Percentiles rank a stretch among this genome's conserved stretches.
These are phyloP conservation scores for Rhynchonema sp. DNA, from an alignment of 2,888 invertebrate genomes.

Conservation along the genomic window DNA sequence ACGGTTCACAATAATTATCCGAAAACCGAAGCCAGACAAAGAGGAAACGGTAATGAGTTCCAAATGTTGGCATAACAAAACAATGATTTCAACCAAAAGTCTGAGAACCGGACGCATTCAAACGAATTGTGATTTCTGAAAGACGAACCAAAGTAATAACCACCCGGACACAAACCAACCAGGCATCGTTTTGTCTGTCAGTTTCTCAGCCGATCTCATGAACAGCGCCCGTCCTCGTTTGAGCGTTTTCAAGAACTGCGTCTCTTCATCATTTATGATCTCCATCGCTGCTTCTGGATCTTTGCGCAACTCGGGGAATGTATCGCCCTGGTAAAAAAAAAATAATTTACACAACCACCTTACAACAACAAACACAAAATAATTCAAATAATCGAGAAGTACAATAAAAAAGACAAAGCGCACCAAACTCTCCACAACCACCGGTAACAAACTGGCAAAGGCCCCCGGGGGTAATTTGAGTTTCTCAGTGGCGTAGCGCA, in stretches of 20 bases:
- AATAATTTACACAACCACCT: no score
- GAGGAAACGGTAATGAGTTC: no score
- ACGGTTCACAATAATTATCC: no score
- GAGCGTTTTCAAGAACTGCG: constrained; percentile 87
- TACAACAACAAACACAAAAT: background rate
- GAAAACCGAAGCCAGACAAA: no score
- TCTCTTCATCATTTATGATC: constrained; percentile 89
- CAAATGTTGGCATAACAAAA: no score
- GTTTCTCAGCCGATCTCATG: constrained; percentile 67
- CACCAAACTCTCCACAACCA: constrained; percentile 58
- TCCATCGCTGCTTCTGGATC: constrained; percentile 73
- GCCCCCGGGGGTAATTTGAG: constrained; percentile 83
- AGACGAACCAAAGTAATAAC: no score
- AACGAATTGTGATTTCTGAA: no score
- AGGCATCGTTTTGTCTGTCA: constrained; percentile 34
- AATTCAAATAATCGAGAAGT: background rate
- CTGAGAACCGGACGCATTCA: background rate
- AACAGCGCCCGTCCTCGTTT: constrained; percentile 68
- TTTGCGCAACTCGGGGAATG: constrained; percentile 49
- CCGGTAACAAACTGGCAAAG: constrained; percentile 67
- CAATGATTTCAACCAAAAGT: background rate
- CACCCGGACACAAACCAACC: background rate
- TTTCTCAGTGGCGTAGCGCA: constrained; percentile 89
- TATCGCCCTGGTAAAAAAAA: constrained; percentile 35
- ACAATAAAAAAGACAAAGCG: no score